Base-by-base conservation (phyloP, 2,888 invertebrate species). In the Timandra comae region DNA sequence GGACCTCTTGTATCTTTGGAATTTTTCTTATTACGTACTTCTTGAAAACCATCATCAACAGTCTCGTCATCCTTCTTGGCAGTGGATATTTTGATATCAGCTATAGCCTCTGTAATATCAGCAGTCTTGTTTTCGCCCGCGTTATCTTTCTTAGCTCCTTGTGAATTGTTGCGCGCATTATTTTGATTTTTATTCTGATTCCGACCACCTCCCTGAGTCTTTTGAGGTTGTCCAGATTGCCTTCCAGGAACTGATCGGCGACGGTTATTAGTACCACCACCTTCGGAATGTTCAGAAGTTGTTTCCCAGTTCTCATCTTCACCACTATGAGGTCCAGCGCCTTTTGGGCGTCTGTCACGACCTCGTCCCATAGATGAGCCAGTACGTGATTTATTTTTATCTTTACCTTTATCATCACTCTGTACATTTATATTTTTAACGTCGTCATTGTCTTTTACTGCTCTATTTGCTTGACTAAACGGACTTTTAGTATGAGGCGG, bases 401-500 rank as follows among this genome's bases (percentile, higher is more conserved):
- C 86, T 54, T 91, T 92, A 2, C 84, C 87, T 66, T 91, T 92
- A 50, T 93, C 92, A 42, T 91, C 89, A 24, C 71, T 64, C 25
- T 75, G 68, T 6, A 16, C 3, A 12, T 52, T 35, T 38, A 35
- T 60, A 36, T 81, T 81, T 60, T 80, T 77, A 8, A 39, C 44
- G 27, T 70, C 86, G 37, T 71, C 84, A 64, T 63, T 74, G 53
- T 81, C 76, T 50, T 79, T 73, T 29, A 76, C 62, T 33, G 75
- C 69, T 30, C 78, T 62, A 48, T 70, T 85, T 12, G 81, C 76
- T 56, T 88, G 76, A 44, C 90, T 80, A 61, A 94, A 94, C 3
- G 93, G 93, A 61, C 92, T 92, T 60, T 93, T 93, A 20, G 91
- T 90, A 35, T 92, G 90, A 1, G 93, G 93, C n/a, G 93, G 93